Base-by-base conservation (phyloP, 2,113 vertebrate genomes). In the Aldabrachelys gigantea region DNA sequence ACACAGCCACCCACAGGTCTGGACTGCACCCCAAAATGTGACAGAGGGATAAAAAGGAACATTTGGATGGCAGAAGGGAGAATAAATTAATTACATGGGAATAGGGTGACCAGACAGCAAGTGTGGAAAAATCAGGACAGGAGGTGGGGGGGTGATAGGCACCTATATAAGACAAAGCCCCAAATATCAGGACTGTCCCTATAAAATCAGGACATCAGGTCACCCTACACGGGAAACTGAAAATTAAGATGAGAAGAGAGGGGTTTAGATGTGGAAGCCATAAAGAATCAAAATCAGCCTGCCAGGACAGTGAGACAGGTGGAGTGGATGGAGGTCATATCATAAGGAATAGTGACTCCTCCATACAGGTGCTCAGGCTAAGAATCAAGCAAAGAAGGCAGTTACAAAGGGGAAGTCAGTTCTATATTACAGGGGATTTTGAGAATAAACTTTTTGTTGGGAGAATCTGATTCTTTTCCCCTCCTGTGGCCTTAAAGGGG, bases 291-390 rank as follows among this genome's bases (percentile, higher is more conserved):
- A 92, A 88, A 59, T 89, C 85, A 6, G 10, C 75, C 5, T 31
- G 72, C 41, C 82, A 54, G 86, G 4, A 31, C 0, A 54, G 5
- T 7, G 3, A 87, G 17, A 0, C 1, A 59, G 69, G 3, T 78
- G 31, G 17, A 62, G 13, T 29, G 11, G 11, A 62, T 31, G 65
- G 57, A 57, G 29, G 5, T 19, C 57, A 44, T 0, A 0, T 75
- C 25, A 8, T 21, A 90, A 49, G 9, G 9, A 92, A 79, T 5
- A 25, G 38, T 21, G 44, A 47, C 21, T 53, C 22, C 75, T 86
- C 29, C 47, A 27, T n/a, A 16, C 31, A 72, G 27, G 6, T 59
- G 2, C n/a, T 17, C 29, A 31, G 53, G 25, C 3, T 35, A 3
- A 31, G 49, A 22, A 11, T 17, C 59, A 50, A 72, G 35, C 35